Evolutionary conservation across 2,888 invertebrate genomes (phyloP).

Genomic region (Orthosia incerta): DNA sequence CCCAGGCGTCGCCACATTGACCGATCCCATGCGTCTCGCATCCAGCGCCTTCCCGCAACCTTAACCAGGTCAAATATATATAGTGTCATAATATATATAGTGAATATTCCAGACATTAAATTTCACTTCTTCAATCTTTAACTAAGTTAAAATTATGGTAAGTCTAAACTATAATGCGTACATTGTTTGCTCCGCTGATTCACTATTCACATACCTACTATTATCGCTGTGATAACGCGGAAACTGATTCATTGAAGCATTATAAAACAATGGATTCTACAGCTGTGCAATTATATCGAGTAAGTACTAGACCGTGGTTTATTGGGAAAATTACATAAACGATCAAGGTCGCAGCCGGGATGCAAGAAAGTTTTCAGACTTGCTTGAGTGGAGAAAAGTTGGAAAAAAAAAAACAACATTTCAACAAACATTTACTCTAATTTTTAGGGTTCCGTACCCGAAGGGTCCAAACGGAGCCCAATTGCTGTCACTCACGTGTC

Average conservation of each 20-base stretch:
- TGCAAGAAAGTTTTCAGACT: neutral
- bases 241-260: conserved; percentile 53
- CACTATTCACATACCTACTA: conserved; percentile 40
- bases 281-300: conserved; percentile 23
- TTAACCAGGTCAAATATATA: no score
- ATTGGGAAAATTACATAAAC: conserved; percentile 30
- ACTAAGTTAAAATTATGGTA: conserved; percentile 6
- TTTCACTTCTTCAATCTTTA: no score
- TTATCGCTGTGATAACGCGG: conserved; percentile 42
- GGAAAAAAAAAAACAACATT: no score
- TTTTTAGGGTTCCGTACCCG: no score
- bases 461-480: no score
- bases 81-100: no score
- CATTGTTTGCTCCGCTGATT: conserved; percentile 45
- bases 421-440: no score
- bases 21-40: no score
- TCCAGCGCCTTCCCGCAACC: no score
- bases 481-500: no score
- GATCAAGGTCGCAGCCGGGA: conserved; percentile 21
- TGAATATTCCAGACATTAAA: no score
- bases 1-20: no score
- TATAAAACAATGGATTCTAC: conserved; percentile 50
- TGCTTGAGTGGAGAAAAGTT: neutral
- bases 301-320: conserved; percentile 34
- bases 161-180: conserved; percentile 25